Evolutionary conservation across 2,113 vertebrate species (phyloP).

Genomic region (Silurus glanis): DNA sequence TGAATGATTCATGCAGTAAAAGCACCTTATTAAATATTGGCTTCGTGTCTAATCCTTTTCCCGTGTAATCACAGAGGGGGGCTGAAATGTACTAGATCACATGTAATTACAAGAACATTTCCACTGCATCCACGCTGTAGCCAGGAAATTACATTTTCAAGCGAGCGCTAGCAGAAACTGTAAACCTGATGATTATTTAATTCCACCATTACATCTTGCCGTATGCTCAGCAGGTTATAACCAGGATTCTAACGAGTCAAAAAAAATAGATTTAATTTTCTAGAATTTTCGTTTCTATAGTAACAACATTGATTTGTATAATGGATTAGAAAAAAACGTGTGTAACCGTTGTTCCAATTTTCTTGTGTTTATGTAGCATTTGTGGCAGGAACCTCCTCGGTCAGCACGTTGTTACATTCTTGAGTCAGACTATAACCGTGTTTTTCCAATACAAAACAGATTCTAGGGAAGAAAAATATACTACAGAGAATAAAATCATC

Average conservation of each 20-base stretch:
- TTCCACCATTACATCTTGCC: background rate
- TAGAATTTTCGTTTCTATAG: background rate
- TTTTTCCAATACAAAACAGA: background rate
- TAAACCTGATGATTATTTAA: slow-evolving; percentile 8
- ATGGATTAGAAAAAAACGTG: background rate
- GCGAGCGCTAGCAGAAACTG: background rate
- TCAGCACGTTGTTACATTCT: background rate
- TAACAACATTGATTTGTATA: background rate
- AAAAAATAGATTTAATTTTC: background rate
- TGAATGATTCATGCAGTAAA: background rate
- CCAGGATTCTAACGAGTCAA: background rate
- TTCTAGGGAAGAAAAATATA: too few species aligned
- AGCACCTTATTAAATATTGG: slow-evolving; percentile 9
- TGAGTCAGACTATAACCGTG: too few species aligned
- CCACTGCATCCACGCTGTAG: background rate
- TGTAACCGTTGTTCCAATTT: background rate
- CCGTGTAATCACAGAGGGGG: background rate
- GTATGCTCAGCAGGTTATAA: background rate
- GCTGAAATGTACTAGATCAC: background rate
- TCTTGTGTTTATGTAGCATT: background rate
- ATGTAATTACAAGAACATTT: slow-evolving; percentile 21
- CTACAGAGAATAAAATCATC: too few species aligned
- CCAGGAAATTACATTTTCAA: slow-evolving; percentile 7
- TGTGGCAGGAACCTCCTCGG: background rate
- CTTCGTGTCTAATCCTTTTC: background rate